Evolutionary conservation across 2,888 invertebrate genomes (phyloP).

Genomic region (Aporophyla lueneburgensis): DNA sequence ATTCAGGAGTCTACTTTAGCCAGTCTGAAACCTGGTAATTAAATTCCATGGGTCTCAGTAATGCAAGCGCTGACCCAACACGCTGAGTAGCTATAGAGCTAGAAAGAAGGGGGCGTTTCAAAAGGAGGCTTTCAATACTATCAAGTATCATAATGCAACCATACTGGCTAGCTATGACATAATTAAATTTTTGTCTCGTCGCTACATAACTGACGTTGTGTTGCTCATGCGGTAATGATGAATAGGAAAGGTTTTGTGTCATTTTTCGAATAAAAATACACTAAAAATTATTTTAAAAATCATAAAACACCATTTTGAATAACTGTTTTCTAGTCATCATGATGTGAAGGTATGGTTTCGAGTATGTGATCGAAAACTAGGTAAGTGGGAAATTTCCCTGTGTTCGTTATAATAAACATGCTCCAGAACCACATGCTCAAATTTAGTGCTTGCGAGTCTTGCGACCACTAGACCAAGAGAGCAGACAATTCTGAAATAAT

Average conservation of each 20-base stretch:
- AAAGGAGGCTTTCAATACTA: neutral
- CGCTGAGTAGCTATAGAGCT: neutral
- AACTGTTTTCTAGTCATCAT: neutral
- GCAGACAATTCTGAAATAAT: neutral
- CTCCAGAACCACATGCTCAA: neutral
- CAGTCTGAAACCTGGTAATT: too few species aligned
- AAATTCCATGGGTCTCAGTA: too few species aligned
- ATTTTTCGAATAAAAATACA: constrained; percentile 9
- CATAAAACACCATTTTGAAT: constrained; percentile 5
- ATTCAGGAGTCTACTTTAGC: too few species aligned
- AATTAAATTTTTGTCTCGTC: neutral
- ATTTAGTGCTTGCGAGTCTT: too few species aligned
- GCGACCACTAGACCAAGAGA: neutral
- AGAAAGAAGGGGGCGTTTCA: neutral
- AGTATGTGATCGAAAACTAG: constrained; percentile 33
- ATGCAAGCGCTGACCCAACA: too few species aligned
- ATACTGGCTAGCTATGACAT: constrained; percentile 29
- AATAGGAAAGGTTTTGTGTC: neutral
- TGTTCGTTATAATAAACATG: neutral
- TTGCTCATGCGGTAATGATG: neutral
- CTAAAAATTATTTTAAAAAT: neutral
- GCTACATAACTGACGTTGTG: neutral
- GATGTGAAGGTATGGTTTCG: constrained; percentile 10
- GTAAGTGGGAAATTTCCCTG: neutral
- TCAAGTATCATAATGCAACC: neutral